These are phyloP conservation scores for Paracentrotus lividus DNA, from an alignment of 53 echinoderm and acorn worm species.

Conservation along the genomic window DNA sequence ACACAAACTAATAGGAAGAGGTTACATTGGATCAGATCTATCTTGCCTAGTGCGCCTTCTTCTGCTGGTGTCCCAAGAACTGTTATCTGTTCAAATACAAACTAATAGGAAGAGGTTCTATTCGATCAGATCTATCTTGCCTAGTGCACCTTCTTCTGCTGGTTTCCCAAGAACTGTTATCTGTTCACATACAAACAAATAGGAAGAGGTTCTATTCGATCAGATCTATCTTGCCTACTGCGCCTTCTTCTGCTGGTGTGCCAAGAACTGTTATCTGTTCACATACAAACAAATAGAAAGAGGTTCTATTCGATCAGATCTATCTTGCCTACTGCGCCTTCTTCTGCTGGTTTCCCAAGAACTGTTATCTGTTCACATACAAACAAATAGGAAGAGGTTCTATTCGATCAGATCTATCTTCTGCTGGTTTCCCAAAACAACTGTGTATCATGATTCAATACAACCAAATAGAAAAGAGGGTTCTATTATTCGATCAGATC, in stretches of 20 bases:
- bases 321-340: constrained; percentile 81
- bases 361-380: constrained; percentile 84
- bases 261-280: constrained; percentile 83
- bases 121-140: constrained; percentile 76
- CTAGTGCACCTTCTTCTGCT: constrained; percentile 85
- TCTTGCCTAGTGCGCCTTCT: constrained; percentile 83
- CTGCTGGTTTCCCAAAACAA: no score
- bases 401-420: no score
- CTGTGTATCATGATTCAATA: no score
- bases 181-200: no score
- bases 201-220: no score
- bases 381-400: no score
- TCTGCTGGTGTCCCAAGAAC: constrained; percentile 86
- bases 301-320: constrained; percentile 75
- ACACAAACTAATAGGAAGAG: no score
- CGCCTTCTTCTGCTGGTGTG: constrained; percentile 87
- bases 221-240: constrained; percentile 78
- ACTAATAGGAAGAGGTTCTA: no score
- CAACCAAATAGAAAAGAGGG: no score
- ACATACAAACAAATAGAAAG: no score
- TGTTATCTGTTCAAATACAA: no score
- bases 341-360: constrained; percentile 85
- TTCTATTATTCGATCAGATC: no score
- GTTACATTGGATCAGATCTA: constrained; percentile 73
- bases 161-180: constrained; percentile 82